Evolutionary conservation across 2,113 vertebrate genomes (phyloP).

Genomic region (Tinamus guttatus): DNA sequence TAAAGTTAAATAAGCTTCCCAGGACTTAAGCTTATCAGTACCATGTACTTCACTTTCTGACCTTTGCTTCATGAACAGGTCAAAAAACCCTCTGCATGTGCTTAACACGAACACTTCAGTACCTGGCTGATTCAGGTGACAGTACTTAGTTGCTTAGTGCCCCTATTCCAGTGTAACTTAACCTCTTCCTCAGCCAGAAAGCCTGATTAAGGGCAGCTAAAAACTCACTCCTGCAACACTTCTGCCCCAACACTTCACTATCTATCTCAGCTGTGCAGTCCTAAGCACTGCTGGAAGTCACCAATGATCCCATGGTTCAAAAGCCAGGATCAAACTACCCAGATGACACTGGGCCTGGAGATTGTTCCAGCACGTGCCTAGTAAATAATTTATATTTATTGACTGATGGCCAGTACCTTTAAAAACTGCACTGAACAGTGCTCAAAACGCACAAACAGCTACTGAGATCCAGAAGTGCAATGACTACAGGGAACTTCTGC

Average conservation of each 20-base stretch:
- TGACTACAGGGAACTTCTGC: not conserved
- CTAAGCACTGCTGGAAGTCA: not conserved
- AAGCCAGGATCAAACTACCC: not conserved
- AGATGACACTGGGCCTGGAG: not conserved
- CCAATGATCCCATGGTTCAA: not conserved
- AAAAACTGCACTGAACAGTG: not conserved
- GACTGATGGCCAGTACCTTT: not conserved
- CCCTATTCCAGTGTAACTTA: not conserved
- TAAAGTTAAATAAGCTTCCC: not conserved
- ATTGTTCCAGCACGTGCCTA: not conserved
- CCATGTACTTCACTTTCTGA: no score
- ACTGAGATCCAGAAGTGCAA: not conserved
- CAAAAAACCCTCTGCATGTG: not conserved
- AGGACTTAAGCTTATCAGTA: no score
- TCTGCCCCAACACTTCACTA: not conserved
- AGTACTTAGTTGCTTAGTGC: not conserved
- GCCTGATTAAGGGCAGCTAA: not conserved
- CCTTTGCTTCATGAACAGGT: not conserved
- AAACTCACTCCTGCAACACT: not conserved
- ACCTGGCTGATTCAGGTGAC: not conserved
- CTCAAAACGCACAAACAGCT: not conserved
- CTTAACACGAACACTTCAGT: not conserved
- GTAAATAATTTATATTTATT: not conserved
- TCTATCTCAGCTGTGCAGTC: not conserved
- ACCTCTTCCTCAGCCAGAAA: not conserved